phyloP scores from a whole-genome alignment of 2,113 vertebrate species.

The Cavia porcellus region DNA sequence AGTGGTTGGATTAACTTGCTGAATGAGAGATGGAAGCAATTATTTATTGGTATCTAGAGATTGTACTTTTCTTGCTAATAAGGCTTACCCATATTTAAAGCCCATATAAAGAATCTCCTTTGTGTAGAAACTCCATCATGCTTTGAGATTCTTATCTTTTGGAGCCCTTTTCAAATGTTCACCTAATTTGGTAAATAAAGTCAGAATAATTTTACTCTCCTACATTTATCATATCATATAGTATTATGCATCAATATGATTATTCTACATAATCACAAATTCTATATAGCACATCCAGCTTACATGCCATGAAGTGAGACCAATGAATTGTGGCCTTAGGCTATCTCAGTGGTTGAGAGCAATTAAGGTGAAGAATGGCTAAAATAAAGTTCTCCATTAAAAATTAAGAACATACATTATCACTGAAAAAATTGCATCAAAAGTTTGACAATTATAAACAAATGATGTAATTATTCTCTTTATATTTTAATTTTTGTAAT shows the following conservation, averaged over 20 bases:
- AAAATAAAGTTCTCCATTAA: neutral
- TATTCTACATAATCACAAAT: neutral
- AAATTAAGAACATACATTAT: neutral
- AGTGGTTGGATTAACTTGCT: neutral
- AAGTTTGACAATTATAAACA: neutral
- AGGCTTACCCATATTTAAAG: neutral
- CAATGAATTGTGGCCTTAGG: neutral
- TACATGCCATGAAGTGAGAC: fast-evolving
- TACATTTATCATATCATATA: neutral
- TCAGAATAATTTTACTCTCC: conserved; percentile 32
- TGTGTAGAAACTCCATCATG: neutral
- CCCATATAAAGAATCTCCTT: neutral
- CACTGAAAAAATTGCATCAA: neutral
- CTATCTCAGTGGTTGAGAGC: neutral
- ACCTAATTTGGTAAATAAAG: neutral
- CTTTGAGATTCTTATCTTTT: neutral
- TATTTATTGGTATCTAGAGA: too few relatives aligned
- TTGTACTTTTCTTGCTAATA: neutral
- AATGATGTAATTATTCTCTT: neutral
- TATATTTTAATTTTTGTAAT: neutral
- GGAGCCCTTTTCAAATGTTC: neutral
- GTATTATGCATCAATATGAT: too few relatives aligned
- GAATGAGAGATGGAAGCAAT: too few relatives aligned
- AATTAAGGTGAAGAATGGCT: neutral
- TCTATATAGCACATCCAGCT: neutral